Base-by-base conservation (phyloP, 2,888 invertebrate genomes). In the Buathra laborator region DNA sequence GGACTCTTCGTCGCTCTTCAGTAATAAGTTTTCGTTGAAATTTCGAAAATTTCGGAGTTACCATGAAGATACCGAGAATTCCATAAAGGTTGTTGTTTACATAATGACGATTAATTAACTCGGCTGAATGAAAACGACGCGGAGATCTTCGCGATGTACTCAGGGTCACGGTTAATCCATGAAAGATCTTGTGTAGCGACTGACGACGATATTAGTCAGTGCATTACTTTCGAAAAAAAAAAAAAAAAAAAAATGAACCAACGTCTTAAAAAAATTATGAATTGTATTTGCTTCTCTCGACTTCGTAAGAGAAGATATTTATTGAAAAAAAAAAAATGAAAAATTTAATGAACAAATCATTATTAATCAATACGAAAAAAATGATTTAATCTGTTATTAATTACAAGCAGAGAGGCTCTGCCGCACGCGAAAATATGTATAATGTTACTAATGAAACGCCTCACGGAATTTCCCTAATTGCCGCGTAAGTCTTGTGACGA, bases 41-140 rank as follows among this genome's bases (percentile, higher is more conserved):
- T 62, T 48, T 71, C 59, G n/a, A 29, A 44, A 12, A 32, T 59
- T 32, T 16, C 16, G 43, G 43, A 66, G n/a, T 37, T 19, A 37
- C 37, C 5, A 19, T 3, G 32, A 2, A 12, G 44, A 76, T 44
- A 51, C 24, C 2, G 19, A 24, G 24, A 43, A 77, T 68, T 6
- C 16, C 14, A n/a, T 68, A 24, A 7, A 43, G 10, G 9, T 32
- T 16, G 43, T 1, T 32, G 19, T 24, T 82, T 48, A 16, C 29
- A 29, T 32, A 68, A 68, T 66, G n/a, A 51, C 43, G 19, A 68
- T 74, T 77, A 51, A 82, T 72, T 66, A 59, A 67, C 53, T 67
- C 24, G 2, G 5, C 10, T 68, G 62, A 29, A 16, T 51, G 44
- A 59, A 70, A 37, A 29, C 14, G 7, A n/a, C n/a, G 56, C n/a